Conservation (phyloP, 2,113 vertebrate species). For the Alligator sinensis region DNA sequence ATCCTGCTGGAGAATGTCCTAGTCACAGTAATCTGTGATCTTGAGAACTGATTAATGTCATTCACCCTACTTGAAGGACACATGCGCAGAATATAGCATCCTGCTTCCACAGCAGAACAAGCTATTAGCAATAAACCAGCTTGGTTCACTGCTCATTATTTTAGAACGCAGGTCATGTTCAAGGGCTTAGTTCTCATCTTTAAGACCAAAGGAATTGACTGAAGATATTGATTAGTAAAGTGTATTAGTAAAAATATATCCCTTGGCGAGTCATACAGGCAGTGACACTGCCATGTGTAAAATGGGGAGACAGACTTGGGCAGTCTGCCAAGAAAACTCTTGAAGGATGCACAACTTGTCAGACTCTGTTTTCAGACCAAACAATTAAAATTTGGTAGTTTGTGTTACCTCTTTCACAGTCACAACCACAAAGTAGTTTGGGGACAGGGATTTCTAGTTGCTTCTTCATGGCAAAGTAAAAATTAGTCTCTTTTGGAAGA, state of each 20-base stretch:
- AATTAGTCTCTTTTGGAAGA: accelerated
- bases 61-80: not conserved
- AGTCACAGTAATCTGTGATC: not conserved
- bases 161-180: not conserved
- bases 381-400: not conserved
- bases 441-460: accelerated
- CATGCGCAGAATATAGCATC: no score
- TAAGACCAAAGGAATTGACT: not conserved
- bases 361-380: not conserved
- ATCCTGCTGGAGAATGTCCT: not conserved
- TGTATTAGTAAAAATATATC: no score
- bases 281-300: not conserved
- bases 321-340: not conserved
- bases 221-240: no score
- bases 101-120: no score
- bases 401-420: not conserved
- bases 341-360: accelerated
- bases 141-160: not conserved
- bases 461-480: not conserved
- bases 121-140: no score
- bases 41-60: not conserved
- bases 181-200: not conserved
- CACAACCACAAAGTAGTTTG: accelerated
- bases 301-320: accelerated
- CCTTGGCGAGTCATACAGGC: not conserved